phyloP scores from a whole-genome alignment of 30 jellyfish, hydroid and myxozoan genomes.

The Aurelia aurita region DNA sequence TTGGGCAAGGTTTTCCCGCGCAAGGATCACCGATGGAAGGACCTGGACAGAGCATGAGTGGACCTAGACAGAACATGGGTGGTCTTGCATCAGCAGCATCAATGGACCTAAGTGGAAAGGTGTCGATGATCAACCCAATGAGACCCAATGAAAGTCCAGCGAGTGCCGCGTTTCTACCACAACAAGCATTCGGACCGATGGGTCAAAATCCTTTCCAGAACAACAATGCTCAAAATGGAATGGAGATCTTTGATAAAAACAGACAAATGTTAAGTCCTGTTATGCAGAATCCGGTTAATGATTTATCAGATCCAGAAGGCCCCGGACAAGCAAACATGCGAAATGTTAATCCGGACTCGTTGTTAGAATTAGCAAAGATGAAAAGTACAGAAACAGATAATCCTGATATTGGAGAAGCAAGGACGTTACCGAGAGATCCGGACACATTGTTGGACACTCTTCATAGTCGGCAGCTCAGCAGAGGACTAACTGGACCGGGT shows the following conservation, averaged over 20 bases:
- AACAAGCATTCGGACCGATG: constrained; percentile 61
- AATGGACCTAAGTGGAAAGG: constrained; percentile 60
- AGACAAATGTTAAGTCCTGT: constrained; percentile 54
- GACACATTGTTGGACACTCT: constrained; percentile 84
- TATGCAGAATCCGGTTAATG: constrained; percentile 81
- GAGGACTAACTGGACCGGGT: constrained; percentile 89
- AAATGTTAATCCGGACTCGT: constrained; percentile 79
- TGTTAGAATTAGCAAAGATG: constrained; percentile 82
- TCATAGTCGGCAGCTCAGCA: constrained; percentile 72
- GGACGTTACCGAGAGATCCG: constrained; percentile 68
- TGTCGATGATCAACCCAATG: constrained; percentile 45
- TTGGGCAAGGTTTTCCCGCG: too few species aligned
- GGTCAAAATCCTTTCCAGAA: constrained; percentile 73
- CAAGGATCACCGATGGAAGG: constrained; percentile 30
- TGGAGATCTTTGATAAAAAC: constrained; percentile 69
- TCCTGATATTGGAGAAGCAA: constrained; percentile 56
- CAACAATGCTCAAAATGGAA: constrained; percentile 43
- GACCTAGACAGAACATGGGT: neutral
- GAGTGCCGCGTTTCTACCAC: constrained; percentile 39
- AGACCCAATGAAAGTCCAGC: neutral
- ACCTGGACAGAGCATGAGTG: constrained; percentile 9
- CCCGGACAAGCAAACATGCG: constrained; percentile 31
- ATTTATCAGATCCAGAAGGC: constrained; percentile 93
- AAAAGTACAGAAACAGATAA: constrained; percentile 69
- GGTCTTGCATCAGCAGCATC: constrained; percentile 12